Base-by-base conservation (phyloP, 2,113 vertebrate genomes). In the Periophthalmus modestus region DNA sequence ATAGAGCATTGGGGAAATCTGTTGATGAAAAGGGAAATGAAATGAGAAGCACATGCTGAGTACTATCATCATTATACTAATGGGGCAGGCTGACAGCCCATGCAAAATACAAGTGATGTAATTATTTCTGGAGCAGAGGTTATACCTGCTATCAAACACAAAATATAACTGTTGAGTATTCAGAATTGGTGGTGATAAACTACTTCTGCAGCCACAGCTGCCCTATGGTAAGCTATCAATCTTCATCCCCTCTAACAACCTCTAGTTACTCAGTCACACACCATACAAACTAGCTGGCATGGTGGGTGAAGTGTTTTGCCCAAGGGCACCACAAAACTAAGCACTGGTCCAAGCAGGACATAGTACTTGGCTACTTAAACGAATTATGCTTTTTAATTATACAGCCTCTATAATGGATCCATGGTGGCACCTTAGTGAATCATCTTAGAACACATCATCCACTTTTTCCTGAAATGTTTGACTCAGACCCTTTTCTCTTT, bases 41-140 rank as follows among this genome's bases (percentile, higher is more conserved):
- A 88, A 89, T 88, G 86, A 89, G 85, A n/a, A 5, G 68, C 15
- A 18, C 67, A 75, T 48, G 46, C 72, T 46, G 80, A 89, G 72
- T 39, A 75, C 76, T 15, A 73, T 88, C 82, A 89, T 87, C 80
- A 91, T 92, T 84, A 91, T 34, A 71, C 84, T 91, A 93, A 93
- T 93, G 90, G 86, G 68, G 70, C 71, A 78, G 83, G 83, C 85
- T 72, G 87, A 90, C 82, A 72, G 77, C 52, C 82, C 68, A 83
- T 74, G 73, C 63, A 68, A 75, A 69, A 77, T 79, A 70, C 62
- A 72, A 75, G 67, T 70, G 79, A 85, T 89, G 84, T 84, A 87
- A 89, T 92, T 88, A 72, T 81, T 79, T 83, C 76, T 74, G 72
- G 66, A 62, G 28, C 12, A 34, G 28, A 62, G 28, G 5, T 16